Conservation (phyloP, 2,888 invertebrate species). For the Cremastobaeus sp. region DNA sequence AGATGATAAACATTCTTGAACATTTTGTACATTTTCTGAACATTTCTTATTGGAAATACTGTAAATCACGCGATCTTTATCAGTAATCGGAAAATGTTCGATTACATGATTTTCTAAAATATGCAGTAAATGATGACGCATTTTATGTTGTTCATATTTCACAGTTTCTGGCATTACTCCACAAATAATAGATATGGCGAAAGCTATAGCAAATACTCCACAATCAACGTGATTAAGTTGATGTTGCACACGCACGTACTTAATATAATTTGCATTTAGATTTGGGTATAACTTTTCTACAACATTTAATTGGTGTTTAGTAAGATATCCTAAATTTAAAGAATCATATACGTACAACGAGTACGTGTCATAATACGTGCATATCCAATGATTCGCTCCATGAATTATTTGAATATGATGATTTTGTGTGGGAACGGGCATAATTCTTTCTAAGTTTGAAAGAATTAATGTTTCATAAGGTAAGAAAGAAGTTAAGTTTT, state of each 20-base stretch:
- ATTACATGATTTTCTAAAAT: slow-evolving; percentile 14
- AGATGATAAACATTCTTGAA: no score
- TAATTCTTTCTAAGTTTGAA: not conserved
- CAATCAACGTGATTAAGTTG: slow-evolving; percentile 13
- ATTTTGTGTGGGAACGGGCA: not conserved
- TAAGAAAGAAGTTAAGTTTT: slow-evolving; percentile 12
- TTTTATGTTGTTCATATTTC: not conserved
- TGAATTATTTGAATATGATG: slow-evolving; percentile 9
- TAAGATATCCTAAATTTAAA: not conserved
- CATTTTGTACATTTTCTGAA: no score
- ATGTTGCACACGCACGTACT: slow-evolving; percentile 12
- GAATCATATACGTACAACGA: no score
- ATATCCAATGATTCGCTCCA: no score
- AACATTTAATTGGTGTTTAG: not conserved
- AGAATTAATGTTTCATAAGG: slow-evolving; percentile 11
- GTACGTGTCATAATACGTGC: no score
- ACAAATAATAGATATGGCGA: no score
- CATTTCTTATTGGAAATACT: no score
- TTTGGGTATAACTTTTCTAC: slow-evolving; percentile 16
- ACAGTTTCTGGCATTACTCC: slow-evolving; percentile 6
- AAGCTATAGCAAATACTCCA: no score
- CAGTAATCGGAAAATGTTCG: slow-evolving; percentile 29
- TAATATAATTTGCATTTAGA: slow-evolving; percentile 1
- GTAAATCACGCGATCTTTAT: no score
- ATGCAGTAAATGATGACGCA: slow-evolving; percentile 8